Conservation (phyloP, 2,113 vertebrate species). For the Macroglossus sobrinus region DNA sequence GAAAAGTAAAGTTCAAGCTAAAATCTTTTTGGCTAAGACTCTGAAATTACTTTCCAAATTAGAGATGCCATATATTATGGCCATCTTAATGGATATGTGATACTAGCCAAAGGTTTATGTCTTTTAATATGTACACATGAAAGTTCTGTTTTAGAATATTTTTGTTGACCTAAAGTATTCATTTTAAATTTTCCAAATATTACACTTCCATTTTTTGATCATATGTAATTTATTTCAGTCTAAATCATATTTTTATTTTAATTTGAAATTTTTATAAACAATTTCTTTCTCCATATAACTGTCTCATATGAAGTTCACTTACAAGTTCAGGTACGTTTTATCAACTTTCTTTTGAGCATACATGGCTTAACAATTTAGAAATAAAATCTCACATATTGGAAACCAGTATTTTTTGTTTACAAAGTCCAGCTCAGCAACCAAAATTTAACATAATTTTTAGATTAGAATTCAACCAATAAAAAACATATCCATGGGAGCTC, state of each 20-base stretch:
- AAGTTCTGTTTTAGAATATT: background rate
- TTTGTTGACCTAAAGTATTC: background rate
- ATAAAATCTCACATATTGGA: background rate
- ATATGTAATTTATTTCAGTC: background rate
- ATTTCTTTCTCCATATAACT: background rate
- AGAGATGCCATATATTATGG: background rate
- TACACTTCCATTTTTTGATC: background rate
- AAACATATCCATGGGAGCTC: background rate
- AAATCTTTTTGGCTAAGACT: slow-evolving; percentile 16
- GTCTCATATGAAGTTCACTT: background rate
- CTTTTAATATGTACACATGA: background rate
- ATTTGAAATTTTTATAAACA: background rate
- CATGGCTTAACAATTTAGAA: background rate
- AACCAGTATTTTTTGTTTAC: background rate
- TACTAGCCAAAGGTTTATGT: background rate
- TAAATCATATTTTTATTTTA: background rate
- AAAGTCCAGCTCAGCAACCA: background rate
- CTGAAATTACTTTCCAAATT: slow-evolving; percentile 35
- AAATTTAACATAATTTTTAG: slow-evolving; percentile 8
- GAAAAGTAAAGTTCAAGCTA: slow-evolving; percentile 43
- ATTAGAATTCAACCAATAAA: background rate
- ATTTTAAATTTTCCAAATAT: slow-evolving; percentile 8
- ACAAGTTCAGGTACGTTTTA: background rate
- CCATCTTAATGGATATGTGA: background rate
- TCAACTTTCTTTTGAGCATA: background rate